phyloP scores from a whole-genome alignment of 2,113 vertebrate genomes.

The Passer montanus region DNA sequence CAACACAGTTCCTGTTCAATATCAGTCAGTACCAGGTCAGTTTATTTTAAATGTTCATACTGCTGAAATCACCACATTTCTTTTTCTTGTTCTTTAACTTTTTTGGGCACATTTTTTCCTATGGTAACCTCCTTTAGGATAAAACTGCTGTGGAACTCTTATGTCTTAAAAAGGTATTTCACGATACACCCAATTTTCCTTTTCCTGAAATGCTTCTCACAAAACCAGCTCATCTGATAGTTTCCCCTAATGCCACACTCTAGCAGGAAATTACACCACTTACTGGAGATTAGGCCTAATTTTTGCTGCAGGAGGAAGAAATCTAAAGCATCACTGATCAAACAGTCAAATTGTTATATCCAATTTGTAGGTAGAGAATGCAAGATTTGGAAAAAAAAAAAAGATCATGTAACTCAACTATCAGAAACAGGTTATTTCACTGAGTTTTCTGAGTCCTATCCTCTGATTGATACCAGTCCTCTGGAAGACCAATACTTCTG shows the following conservation, averaged over 20 bases:
- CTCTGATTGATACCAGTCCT: neutral
- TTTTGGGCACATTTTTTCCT: neutral
- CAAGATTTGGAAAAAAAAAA: neutral
- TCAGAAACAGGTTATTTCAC: neutral
- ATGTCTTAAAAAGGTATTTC: neutral
- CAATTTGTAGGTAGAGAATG: neutral
- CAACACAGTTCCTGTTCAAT: neutral
- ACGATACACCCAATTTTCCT: neutral
- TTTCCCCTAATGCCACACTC: neutral
- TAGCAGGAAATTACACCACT: constrained; percentile 8
- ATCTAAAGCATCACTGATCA: neutral
- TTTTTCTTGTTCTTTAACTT: neutral
- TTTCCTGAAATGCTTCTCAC: neutral
- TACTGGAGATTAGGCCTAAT: neutral
- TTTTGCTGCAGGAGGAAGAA: neutral
- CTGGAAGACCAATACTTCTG: neutral
- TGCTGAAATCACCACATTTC: neutral
- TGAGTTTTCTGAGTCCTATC: neutral
- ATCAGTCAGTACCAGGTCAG: neutral
- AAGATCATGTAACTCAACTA: neutral
- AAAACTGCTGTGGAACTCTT: neutral
- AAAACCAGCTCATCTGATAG: neutral
- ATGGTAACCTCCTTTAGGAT: neutral
- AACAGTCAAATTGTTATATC: neutral
- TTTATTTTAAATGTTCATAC: neutral